Base-by-base conservation (phyloP, 2,888 invertebrate species). In the Phyllotreta cruciferae region DNA sequence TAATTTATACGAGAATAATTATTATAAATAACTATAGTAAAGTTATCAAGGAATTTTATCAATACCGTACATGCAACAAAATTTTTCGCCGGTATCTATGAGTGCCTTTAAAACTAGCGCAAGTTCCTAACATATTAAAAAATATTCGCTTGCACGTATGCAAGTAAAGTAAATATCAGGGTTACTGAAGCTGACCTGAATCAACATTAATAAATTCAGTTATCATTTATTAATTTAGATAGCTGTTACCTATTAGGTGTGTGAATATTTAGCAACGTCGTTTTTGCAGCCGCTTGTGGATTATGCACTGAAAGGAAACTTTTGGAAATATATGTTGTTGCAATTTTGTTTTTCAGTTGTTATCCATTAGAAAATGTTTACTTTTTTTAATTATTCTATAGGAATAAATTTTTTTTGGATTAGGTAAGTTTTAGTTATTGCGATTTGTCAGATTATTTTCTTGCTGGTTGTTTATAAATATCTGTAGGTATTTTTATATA, bases 31-130 rank as follows among this genome's bases (percentile, higher is more conserved):
- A 24, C 24, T 1, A 24, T 24, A 4, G 24, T 24, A 49, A 35
- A 44, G n/a, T 49, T 49, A 35, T 49, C 35, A 2, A 35, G 35
- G 49, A 49, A 49, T 49, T 49, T 49, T 49, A 49, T 49, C 49
- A 49, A 13, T 10, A 11, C n/a, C 9, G 10, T 39, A 10, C 3
- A 39, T 39, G 1, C 10, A n/a, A 39, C n/a, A 5, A 10, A 24
- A 24, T 24, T 24, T 24, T 24, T 24, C 41, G 4, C 41, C 10
- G 10, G 10, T 39, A 39, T 39, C 1, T 39, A 7, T 38, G 6
- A 38, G 10, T 39, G 6, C 41, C 41, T 39, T 1, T 44, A 7
- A 6, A 13, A 44, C 10, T 14, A 44, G 44, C 10, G 11, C 10
- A 44, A 13, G 6, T 44, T 44, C 10, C 7, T 10, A 44, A 7